Evolutionary conservation across 2,888 invertebrate species (phyloP).

Genomic region (Phasia obesa): DNA sequence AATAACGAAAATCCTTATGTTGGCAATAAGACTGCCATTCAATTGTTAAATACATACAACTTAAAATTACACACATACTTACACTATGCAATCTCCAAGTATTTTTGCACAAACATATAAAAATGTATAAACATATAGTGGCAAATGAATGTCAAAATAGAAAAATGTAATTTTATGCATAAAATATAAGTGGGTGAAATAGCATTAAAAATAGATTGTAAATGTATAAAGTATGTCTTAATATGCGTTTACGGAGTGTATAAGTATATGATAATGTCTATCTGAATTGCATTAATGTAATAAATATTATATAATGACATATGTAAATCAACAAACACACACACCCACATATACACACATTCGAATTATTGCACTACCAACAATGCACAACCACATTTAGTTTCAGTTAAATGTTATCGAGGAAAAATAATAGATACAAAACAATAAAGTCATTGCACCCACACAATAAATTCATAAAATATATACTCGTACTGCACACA

Average conservation of each 20-base stretch:
- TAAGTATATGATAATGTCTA: conserved; percentile 24
- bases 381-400: conserved; percentile 28
- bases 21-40: conserved; percentile 72
- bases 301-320: conserved; percentile 33
- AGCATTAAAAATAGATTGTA: conserved; percentile 61
- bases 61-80: conserved; percentile 22
- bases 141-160: conserved; percentile 67
- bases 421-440: conserved; percentile 26
- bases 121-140: conserved; percentile 16
- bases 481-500: not conserved
- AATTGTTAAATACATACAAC: conserved; percentile 68
- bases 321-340: conserved; percentile 6
- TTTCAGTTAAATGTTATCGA: conserved; percentile 39
- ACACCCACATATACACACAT: conserved; percentile 15
- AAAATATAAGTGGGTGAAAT: conserved; percentile 60
- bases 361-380: not conserved
- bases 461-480: conserved; percentile 50
- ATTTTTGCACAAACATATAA: not conserved
- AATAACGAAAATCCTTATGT: conserved; percentile 66
- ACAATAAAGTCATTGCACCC: conserved; percentile 67
- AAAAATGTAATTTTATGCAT: conserved; percentile 63
- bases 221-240: conserved; percentile 27
- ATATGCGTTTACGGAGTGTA: conserved; percentile 29
- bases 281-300: conserved; percentile 45
- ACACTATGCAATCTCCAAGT: not conserved